These are phyloP conservation scores for Ophion slaviceki DNA, from an alignment of 2,888 invertebrate genomes.

Conservation along the genomic window DNA sequence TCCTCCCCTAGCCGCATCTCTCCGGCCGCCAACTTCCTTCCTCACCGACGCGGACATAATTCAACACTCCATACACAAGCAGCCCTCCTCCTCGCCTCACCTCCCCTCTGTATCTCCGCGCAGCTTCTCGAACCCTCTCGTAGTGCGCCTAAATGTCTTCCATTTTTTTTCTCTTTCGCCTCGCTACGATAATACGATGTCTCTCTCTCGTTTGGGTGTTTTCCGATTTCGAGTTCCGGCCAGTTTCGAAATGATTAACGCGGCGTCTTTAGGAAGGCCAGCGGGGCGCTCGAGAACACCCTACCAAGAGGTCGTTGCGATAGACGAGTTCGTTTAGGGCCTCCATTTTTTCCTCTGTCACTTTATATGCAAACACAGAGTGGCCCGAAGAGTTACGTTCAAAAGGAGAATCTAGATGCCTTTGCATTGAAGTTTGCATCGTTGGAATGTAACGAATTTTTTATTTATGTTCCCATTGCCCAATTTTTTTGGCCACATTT, in stretches of 20 bases:
- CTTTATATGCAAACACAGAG: no score
- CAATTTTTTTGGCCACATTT: no score
- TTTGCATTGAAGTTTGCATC: no score
- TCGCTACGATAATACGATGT: not conserved
- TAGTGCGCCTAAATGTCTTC: not conserved
- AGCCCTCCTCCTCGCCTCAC: constrained; percentile 29
- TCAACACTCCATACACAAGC: constrained; percentile 77
- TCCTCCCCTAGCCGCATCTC: constrained; percentile 59
- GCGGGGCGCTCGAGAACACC: no score
- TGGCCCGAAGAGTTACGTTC: no score
- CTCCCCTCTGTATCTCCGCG: not conserved
- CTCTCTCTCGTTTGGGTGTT: not conserved
- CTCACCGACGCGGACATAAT: constrained; percentile 76
- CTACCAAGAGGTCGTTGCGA: no score
- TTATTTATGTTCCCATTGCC: no score
- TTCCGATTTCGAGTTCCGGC: not conserved
- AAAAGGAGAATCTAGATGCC: no score
- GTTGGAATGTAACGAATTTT: no score
- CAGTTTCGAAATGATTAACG: not conserved
- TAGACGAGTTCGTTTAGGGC: no score
- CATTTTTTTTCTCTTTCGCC: constrained; percentile 57
- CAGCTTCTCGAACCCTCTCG: not conserved
- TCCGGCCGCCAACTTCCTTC: constrained; percentile 28
- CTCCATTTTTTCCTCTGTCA: no score
- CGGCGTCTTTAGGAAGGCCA: no score